A percentile compares a stretch with the other conserved stretches of the same genome.
Conservation (phyloP, 2,888 invertebrate genomes). For the Drosophila tripunctata region DNA sequence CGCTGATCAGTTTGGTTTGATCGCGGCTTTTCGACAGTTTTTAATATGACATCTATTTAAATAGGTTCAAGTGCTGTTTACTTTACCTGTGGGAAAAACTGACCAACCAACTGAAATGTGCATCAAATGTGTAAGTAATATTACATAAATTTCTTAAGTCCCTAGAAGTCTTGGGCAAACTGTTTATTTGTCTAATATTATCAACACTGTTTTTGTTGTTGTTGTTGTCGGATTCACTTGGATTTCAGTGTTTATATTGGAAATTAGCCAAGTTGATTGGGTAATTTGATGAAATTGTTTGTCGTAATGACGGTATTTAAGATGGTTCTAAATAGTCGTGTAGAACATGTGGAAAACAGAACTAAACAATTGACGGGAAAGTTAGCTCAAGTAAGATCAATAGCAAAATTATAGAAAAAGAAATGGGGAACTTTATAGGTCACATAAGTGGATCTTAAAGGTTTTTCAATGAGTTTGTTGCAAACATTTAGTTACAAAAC, state of each 20-base stretch:
- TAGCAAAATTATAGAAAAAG: background rate
- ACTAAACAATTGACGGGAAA: background rate
- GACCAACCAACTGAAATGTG: slow-evolving; percentile 51
- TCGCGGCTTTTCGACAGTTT: slow-evolving; percentile 74
- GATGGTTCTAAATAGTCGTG: slow-evolving; percentile 3
- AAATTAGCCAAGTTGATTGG: slow-evolving; percentile 51
- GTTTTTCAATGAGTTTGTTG: too few relatives aligned
- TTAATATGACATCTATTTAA: slow-evolving; percentile 66
- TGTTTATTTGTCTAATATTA: slow-evolving; percentile 47
- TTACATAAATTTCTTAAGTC: slow-evolving; percentile 52
- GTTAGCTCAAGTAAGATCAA: background rate
- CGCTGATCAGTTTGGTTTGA: slow-evolving; percentile 62
- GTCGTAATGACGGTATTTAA: slow-evolving; percentile 3
- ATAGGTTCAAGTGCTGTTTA: slow-evolving; percentile 70
- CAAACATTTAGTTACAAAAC: too few relatives aligned
- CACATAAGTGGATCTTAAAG: too few relatives aligned
- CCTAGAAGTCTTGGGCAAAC: background rate
- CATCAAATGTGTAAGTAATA: slow-evolving; percentile 55
- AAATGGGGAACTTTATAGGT: too few relatives aligned
- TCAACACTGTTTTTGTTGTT: slow-evolving; percentile 2
- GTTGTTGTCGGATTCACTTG: slow-evolving; percentile 18
- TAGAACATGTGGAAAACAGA: slow-evolving; percentile 33
- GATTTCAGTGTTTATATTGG: slow-evolving; percentile 35
- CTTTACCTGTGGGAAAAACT: slow-evolving; percentile 68
- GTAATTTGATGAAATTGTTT: slow-evolving; percentile 40